Evolutionary conservation across 1,140 invertebrate species (phyloP).

Genomic region (Drosophila repleta): DNA sequence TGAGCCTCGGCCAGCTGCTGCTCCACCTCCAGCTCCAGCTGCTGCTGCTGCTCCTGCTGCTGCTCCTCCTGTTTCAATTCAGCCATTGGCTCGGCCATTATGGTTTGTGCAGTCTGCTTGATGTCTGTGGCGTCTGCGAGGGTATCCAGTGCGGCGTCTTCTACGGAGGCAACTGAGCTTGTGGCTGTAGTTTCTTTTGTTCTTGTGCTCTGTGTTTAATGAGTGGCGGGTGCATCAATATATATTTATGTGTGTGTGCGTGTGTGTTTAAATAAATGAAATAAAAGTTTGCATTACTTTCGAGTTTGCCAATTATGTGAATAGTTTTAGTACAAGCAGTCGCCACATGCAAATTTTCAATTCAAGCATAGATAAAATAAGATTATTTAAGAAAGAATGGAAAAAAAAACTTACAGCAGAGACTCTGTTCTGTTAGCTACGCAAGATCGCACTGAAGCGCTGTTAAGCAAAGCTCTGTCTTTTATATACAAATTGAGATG

Average conservation of each 20-base stretch:
- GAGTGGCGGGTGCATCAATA: conserved; percentile 22
- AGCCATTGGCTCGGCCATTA: conserved; percentile 42
- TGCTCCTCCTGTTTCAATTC: conserved; percentile 6
- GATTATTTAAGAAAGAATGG: not conserved
- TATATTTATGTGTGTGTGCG: conserved; percentile 13
- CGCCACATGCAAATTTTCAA: conserved; percentile 37
- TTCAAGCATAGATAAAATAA: conserved; percentile 1
- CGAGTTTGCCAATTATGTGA: conserved; percentile 38
- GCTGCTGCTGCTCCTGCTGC: conserved; percentile 1
- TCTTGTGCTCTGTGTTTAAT: conserved; percentile 53
- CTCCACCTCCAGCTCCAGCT: conserved; percentile 7
- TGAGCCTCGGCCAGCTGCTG: conserved; percentile 42
- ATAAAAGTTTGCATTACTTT: conserved; percentile 65
- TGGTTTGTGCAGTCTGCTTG: conserved; percentile 23
- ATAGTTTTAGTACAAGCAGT: conserved; percentile 29
- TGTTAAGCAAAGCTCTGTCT: conserved; percentile 27
- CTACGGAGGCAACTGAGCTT: conserved; percentile 42
- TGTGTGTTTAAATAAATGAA: conserved; percentile 59
- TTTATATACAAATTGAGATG: conserved; percentile 41
- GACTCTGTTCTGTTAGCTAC: conserved; percentile 1
- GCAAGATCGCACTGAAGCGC: conserved; percentile 27
- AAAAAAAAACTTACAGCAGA: conserved; percentile 2
- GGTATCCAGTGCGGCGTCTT: conserved; percentile 16
- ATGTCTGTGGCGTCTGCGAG: conserved; percentile 39
- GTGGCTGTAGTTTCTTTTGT: conserved; percentile 41